Evolutionary conservation across 2,113 vertebrate genomes (phyloP).

Genomic region (Eleginops maclovinus): DNA sequence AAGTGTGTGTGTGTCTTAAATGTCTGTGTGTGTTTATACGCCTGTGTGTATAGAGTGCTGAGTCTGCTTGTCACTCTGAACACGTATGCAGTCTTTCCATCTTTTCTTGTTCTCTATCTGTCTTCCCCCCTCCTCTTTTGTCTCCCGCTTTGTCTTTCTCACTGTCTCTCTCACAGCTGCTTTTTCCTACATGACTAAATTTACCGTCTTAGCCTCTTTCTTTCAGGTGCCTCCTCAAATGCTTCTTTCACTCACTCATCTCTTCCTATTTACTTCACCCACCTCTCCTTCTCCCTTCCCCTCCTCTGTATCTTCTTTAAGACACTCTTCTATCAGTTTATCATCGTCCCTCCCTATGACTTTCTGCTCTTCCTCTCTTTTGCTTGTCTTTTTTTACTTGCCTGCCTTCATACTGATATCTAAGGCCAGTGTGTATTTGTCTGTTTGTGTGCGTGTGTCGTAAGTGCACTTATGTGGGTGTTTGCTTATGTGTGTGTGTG

Average conservation of each 20-base stretch:
- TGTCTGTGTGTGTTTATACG: constrained; percentile 12
- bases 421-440: constrained; percentile 2
- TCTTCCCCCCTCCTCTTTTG: background rate
- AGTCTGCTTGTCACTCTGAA: constrained; percentile 27
- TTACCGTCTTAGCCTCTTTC: background rate
- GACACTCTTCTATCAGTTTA: constrained; percentile 42
- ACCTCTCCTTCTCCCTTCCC: background rate
- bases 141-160: constrained; percentile 2
- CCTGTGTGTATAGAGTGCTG: constrained; percentile 14
- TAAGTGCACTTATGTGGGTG: no score
- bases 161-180: constrained; percentile 1
- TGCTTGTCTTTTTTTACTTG: constrained; percentile 10
- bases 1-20: background rate
- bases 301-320: constrained; percentile 25
- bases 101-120: constrained; percentile 1
- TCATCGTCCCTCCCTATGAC: constrained; percentile 32
- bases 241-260: constrained; percentile 2
- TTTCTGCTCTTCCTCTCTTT: constrained; percentile 35
- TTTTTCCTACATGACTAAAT: constrained; percentile 14
- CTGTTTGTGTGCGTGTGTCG: background rate
- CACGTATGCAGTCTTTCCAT: constrained; percentile 2
- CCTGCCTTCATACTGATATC: constrained; percentile 36
- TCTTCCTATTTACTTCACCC: constrained; percentile 16
- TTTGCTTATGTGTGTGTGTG: constrained; percentile 24
- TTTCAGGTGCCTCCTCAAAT: background rate